Base-by-base conservation (phyloP, 1,140 invertebrate genomes). In the Trialeurodes vaporariorum region DNA sequence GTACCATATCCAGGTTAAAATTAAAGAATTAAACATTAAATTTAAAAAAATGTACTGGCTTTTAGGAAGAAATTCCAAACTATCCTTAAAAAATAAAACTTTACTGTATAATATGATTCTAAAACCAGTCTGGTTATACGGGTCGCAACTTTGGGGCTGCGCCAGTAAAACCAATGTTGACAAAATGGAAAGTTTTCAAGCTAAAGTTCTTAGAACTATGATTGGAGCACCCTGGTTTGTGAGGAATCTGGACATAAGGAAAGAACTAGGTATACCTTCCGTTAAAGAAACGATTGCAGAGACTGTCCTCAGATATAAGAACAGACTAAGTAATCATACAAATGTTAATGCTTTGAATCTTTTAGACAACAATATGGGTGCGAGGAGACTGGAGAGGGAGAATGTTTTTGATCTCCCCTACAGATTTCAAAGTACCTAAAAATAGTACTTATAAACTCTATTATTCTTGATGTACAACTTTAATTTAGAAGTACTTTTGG, bases 71-170 rank as follows among this genome's bases (percentile, higher is more conserved):
- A 66, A 66, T 63, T 72, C 70, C 0, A 27, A 67, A 59, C 64
- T 76, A 34, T 70, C 67, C 21, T 23, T 72, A 11, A 23, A 73
- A 58, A 75, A 75, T 64, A 75, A 76, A 71, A 22, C 75, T 5
- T 60, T 72, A 12, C 27, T 77, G 2, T 75, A 77, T 64, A 72
- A 75, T 24, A n/a, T n/a, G 0, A 71, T 76, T 1, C 67, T 77
- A 17, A 72, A 74, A 67, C 75, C 76, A 22, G 68, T 76, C 2
- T 76, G 75, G 71, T 73, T 66, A 21, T 76, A 76, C 67, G 76
- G 75, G 23, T 71, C 75, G 21, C 70, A 76, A 68, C 63, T 77
- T 21, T 76, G 73, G 75, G 74, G 72, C 25, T 69, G 66, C 27
- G 73, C 76, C 23, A 70, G 65, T 22, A 70, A 75, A 23, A 70